Conservation (phyloP, 2,797 vertebrate species). For the Taeniopygia guttata region DNA sequence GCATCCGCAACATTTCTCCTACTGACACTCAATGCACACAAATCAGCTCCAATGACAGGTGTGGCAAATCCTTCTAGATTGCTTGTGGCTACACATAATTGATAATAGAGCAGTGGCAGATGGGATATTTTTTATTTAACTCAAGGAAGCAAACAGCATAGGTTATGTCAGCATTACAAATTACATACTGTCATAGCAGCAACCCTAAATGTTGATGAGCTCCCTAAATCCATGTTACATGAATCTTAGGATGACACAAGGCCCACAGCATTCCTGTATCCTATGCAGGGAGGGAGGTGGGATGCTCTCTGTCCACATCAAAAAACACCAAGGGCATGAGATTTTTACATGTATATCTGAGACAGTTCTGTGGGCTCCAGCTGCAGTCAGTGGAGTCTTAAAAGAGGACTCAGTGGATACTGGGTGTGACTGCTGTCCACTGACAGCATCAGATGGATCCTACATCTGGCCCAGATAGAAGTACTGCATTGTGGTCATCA, state of each 20-base stretch:
- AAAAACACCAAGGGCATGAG: not conserved
- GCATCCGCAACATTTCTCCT: not conserved
- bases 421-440: not conserved
- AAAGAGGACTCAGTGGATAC: not conserved
- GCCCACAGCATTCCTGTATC: not conserved
- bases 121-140: not conserved
- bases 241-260: not conserved
- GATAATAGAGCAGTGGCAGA: not conserved
- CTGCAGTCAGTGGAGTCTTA: not conserved
- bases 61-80: not conserved
- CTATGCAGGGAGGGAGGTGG: not conserved
- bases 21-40: not conserved
- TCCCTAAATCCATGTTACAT: not conserved
- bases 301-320: not conserved
- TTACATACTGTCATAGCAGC: not conserved
- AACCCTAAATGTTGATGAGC: not conserved
- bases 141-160: not conserved
- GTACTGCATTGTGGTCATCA: not conserved
- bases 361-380: not conserved
- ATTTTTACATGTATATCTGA: not conserved
- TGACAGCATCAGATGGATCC: not conserved
- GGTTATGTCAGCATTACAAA: not conserved
- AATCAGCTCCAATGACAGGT: not conserved
- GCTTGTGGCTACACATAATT: not conserved
- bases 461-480: not conserved